Base-by-base conservation (phyloP, 2,113 vertebrate genomes). In the Astur gentilis region DNA sequence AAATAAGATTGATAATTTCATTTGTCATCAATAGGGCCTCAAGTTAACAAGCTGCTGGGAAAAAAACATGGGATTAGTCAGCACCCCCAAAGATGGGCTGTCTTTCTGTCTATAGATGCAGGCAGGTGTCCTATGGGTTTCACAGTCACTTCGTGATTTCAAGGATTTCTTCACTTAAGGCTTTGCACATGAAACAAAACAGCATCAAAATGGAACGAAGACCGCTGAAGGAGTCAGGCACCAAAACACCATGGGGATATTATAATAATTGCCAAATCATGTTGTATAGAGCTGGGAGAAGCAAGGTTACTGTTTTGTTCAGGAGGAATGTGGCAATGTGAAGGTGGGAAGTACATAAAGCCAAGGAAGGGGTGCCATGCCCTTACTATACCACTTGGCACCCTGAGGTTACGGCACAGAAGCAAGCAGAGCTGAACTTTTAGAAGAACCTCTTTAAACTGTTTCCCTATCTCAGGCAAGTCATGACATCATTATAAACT, bases 291-390 rank as follows among this genome's bases (percentile, higher is more conserved):
- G 49, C 52, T 36, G 16, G 34, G 34, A 21, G 50, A 83, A 61
- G 40, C 65, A 18, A 18, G 26, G 38, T 29, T 60, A 38, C 16
- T 32, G 21, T n/a, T 62, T 55, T 83, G 10, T 44, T 90, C 45
- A 20, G 70, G 45, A 87, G 40, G 26, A 60, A 78, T 16, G 20
- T 50, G 50, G 61, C 34, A 76, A 47, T 14, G 27, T 32, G 32
- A 45, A 58, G 76, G 42, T 11, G 22, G 38, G 64, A 89, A 70
- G 49, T 40, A 38, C 45, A 25, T 65, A 57, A 87, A 93, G 29
- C n/a, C n/a, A 2, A 0, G 0, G 19, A 7, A 34, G 34, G 26
- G 4, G 14, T 34, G 13, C 36, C 1, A 0, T 76, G 79, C 47
- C 58, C 61, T 67, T 23, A 15, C 36, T 66, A 0, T 18, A 11